Base-by-base conservation (phyloP, 1,140 invertebrate genomes). In the Chrysoperla carnea region DNA sequence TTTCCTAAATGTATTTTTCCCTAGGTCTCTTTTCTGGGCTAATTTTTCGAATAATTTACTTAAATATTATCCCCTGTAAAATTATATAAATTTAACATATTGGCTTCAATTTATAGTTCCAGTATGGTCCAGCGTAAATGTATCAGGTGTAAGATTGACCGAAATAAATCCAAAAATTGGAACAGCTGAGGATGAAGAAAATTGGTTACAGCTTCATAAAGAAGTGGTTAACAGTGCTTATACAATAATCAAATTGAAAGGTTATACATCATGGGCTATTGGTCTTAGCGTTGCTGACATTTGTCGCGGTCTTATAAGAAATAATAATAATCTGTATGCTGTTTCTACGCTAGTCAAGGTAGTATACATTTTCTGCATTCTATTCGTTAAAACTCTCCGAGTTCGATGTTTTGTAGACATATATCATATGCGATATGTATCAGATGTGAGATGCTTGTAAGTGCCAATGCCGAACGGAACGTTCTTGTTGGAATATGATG, bases 231-330 rank as follows among this genome's bases (percentile, higher is more conserved):
- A 27, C 4, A 39, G 38, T 11, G 28, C 8, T 9, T 14, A 14
- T 37, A 14, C 9, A 37, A 37, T 37, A 3, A 12, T 37, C 13
- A 37, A 8, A 37, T 14, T 37, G 12, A 8, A 14, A 14, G 8
- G 15, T 12, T 12, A 14, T 12, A 8, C 37, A 37, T 37, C 8
- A 4, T 14, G 14, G 84, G 86, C 84, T n/a, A 88, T 91, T 51
- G 84, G 87, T 8, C 64, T 91, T 12, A 86, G 84, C 52, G 72
- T 84, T 0, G 72, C 84, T 2, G 69, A 76, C 46, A 62, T 92
- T 33, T 72, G 72, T 17, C 68, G 74, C 12, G 72, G 80, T 23
- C 80, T 92, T 46, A 37, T 4, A 12, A 14, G 13, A 12, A 14
- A 37, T 37, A 12, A 37, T 8, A 14, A 11, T 4, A 14, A 8